phyloP scores from a whole-genome alignment of 2,888 invertebrate genomes.

The Caenorhabditis becei region DNA sequence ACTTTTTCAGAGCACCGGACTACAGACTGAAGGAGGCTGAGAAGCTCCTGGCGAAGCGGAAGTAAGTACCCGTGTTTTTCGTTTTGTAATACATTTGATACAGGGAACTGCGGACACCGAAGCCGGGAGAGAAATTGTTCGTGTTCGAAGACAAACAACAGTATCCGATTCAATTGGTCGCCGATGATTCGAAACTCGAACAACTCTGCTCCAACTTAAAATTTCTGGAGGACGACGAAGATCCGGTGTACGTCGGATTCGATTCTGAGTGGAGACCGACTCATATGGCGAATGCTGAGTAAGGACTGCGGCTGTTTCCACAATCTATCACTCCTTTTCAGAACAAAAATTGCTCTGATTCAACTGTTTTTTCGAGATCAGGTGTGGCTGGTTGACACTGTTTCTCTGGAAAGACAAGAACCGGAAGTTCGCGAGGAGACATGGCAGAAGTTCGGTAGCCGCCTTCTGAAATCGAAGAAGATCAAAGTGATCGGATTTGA shows the following conservation, averaged over 20 bases:
- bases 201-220: slow-evolving; percentile 21
- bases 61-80: slow-evolving; percentile 4
- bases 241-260: slow-evolving; percentile 53
- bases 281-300: slow-evolving; percentile 22
- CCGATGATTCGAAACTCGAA: slow-evolving; percentile 14
- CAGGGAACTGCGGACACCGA: slow-evolving; percentile 9
- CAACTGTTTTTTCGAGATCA: slow-evolving; percentile 52
- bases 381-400: slow-evolving; percentile 62
- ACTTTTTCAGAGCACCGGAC: slow-evolving; percentile 31
- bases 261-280: slow-evolving; percentile 68
- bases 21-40: slow-evolving; percentile 26
- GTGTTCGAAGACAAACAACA: slow-evolving; percentile 14
- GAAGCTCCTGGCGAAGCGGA: slow-evolving; percentile 17
- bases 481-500: slow-evolving; percentile 65
- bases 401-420: slow-evolving; percentile 37
- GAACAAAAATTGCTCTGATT: slow-evolving; percentile 62
- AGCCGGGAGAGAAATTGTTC: background rate
- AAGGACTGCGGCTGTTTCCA: too few species aligned
- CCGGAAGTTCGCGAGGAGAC: slow-evolving; percentile 15
- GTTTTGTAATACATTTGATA: background rate
- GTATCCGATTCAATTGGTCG: slow-evolving; percentile 26
- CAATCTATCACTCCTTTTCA: background rate
- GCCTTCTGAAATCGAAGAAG: slow-evolving; percentile 42
- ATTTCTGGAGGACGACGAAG: background rate
- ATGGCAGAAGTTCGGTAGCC: slow-evolving; percentile 58